Percentiles rank a stretch among this genome's conserved stretches.
Evolutionary conservation across 2,888 invertebrate species (phyloP).

Genomic region (Mamestra brassicae): DNA sequence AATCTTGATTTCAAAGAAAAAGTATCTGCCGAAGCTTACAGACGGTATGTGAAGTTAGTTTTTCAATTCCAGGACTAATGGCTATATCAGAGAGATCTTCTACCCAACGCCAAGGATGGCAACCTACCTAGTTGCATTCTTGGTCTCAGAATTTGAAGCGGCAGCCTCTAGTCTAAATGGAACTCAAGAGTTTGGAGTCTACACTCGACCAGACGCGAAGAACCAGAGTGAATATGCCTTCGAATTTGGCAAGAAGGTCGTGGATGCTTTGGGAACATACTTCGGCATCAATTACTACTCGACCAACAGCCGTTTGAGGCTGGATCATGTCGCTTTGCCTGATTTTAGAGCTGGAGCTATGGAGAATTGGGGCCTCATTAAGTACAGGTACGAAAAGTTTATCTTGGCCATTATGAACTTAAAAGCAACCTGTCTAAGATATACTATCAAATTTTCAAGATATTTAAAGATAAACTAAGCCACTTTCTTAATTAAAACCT

Average conservation of each 20-base stretch:
- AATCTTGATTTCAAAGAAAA: not conserved
- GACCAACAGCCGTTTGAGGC: conserved; percentile 92
- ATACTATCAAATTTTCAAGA: too few species aligned
- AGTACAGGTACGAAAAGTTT: conserved; percentile 91
- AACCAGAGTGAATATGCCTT: conserved; percentile 93
- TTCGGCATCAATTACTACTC: conserved; percentile 90
- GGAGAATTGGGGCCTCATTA: conserved; percentile 98
- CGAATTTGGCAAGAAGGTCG: conserved; percentile 90
- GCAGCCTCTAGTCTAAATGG: conserved; percentile 70
- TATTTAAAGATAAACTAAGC: too few species aligned
- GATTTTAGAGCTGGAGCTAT: conserved; percentile 96
- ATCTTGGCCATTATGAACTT: too few species aligned
- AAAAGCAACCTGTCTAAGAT: too few species aligned
- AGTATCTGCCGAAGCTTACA: not conserved
- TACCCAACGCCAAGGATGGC: conserved; percentile 93
- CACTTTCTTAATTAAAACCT: not conserved
- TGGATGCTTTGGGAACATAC: conserved; percentile 90
- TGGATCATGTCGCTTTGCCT: conserved; percentile 96
- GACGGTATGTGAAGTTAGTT: not conserved
- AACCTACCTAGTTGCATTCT: conserved; percentile 96
- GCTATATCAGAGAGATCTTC: conserved; percentile 92
- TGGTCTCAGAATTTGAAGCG: conserved; percentile 93
- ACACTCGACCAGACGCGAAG: conserved; percentile 93
- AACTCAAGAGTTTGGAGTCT: conserved; percentile 90
- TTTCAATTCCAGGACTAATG: conserved; percentile 82